Evolutionary conservation across 2,797 vertebrate species (phyloP), one percentile per base, ranked within the genome.

Genomic region (Melopsittacus undulatus): DNA sequence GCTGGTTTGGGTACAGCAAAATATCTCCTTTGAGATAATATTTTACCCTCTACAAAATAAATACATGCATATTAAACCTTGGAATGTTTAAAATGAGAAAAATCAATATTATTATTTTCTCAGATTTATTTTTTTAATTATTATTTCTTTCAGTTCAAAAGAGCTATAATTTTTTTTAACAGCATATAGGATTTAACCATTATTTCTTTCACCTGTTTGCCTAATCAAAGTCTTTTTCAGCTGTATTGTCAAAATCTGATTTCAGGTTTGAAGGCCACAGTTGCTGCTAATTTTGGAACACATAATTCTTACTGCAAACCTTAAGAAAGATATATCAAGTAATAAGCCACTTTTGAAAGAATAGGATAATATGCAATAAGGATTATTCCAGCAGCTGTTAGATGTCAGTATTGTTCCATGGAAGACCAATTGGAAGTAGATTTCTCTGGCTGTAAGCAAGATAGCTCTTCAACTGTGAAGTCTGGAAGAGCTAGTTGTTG

Each of bases 381-480:
- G 18, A 88, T 77, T 59, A 23, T 54, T 73, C 36, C 32, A 49
- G 16, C 59, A 92, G 20, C 67, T 97, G 93, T 97, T 97, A 95
- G 87, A 89, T 96, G 83, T 95, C 93, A 93, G 88, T 96, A 54
- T 95, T 91, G 80, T 93, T 96, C 92, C 68, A 59, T 18, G 32
- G 19, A 91, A 94, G 42, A 77, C 64, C 68, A 83, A 20, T 2
- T 57, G 27, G 29, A 74, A 69, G 49, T 66, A 70, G 66, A 54
- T 92, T 94, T 95, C 46, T 94, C 87, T 1, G 38, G 43, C 62
- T 95, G 36, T 70, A 93, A 94, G 51, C 78, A 95, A 80, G 57
- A 67, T 7, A 83, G 34, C 34, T 75, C 76, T 76, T 93, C 73
- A 75, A 30, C 43, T 83, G 34, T 93, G 38, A 81, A 56, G 74